These are phyloP conservation scores for Rhagophthalmus giganteus DNA, from an alignment of 2,888 invertebrate species.

Conservation along the genomic window DNA sequence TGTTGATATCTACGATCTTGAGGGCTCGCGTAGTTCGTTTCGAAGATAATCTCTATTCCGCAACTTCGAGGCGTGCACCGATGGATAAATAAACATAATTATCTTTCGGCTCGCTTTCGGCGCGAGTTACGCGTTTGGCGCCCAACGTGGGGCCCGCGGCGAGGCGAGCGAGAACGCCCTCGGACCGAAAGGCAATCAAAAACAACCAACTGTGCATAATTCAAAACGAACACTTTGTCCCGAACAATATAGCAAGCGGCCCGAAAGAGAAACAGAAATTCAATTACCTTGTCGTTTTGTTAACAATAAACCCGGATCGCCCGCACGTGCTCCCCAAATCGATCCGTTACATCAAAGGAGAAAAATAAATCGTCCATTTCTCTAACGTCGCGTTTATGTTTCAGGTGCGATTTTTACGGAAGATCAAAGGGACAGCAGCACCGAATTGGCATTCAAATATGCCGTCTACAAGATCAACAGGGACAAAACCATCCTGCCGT, in stretches of 20 bases:
- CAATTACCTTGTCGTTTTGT: not conserved
- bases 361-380: not conserved
- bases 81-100: too few species aligned
- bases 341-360: not conserved
- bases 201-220: too few species aligned
- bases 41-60: too few species aligned
- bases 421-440: slow-evolving; percentile 69
- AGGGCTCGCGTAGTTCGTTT: too few species aligned
- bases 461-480: slow-evolving; percentile 78
- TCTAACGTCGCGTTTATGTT: slow-evolving; percentile 39
- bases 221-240: too few species aligned
- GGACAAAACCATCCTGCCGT: slow-evolving; percentile 70
- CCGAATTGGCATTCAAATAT: slow-evolving; percentile 78
- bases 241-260: not conserved
- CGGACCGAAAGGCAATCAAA: too few species aligned
- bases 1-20: too few species aligned
- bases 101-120: too few species aligned
- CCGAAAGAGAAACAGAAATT: not conserved
- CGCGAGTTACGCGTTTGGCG: too few species aligned
- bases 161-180: too few species aligned
- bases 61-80: too few species aligned
- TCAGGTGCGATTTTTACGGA: slow-evolving; percentile 78
- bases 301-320: not conserved
- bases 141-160: too few species aligned
- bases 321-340: not conserved